Evolutionary conservation across 2,113 vertebrate species (phyloP).

Genomic region (Donacobius atricapilla): DNA sequence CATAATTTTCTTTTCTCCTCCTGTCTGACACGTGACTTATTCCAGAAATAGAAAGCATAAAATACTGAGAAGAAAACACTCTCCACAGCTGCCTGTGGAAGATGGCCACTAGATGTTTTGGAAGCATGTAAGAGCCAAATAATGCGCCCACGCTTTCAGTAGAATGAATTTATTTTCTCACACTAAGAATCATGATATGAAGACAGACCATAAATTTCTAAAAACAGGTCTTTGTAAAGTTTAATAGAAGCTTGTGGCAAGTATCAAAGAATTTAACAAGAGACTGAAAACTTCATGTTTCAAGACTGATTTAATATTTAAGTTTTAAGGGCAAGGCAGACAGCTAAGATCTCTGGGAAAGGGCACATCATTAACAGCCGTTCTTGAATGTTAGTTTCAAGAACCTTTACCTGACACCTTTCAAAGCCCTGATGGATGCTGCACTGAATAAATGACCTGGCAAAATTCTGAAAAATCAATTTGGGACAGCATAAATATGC

Average conservation of each 20-base stretch:
- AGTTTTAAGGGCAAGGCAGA: background rate
- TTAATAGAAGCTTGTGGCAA: background rate
- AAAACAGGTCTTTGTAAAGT: background rate
- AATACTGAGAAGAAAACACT: background rate
- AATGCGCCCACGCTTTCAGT: background rate
- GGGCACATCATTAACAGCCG: background rate
- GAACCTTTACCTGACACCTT: background rate
- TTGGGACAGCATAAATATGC: background rate
- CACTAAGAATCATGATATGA: background rate
- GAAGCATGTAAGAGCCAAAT: background rate
- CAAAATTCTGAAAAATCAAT: background rate
- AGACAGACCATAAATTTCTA: background rate
- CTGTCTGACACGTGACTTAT: rapidly evolving
- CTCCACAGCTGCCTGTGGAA: background rate
- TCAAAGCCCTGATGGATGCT: background rate
- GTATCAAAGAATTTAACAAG: background rate
- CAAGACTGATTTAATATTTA: background rate
- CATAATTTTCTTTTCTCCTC: background rate
- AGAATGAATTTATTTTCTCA: background rate
- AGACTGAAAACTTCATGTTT: background rate
- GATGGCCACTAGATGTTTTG: background rate
- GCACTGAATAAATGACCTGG: background rate
- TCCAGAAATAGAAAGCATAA: background rate
- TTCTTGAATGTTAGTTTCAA: background rate
- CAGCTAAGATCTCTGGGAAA: background rate